phyloP scores from a whole-genome alignment of 2,113 vertebrate species.

The Oceanites oceanicus region DNA sequence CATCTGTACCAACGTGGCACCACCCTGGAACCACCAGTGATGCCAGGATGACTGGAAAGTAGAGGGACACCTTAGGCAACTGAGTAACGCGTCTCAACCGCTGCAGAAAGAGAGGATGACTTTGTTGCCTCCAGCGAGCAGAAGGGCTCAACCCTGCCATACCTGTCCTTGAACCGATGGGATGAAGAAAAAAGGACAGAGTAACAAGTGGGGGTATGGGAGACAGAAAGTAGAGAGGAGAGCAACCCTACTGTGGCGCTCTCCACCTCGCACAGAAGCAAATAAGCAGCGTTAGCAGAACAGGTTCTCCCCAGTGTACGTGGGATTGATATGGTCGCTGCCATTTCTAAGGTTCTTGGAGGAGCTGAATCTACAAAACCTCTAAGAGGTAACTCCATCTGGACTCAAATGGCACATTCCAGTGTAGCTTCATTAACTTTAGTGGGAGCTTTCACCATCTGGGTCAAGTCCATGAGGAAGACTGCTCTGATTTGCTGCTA shows the following conservation, averaged over 20 bases:
- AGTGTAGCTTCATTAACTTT: neutral
- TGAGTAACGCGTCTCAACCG: neutral
- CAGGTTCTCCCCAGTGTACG: neutral
- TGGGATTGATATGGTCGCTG: fast-evolving
- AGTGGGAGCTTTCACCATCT: neutral
- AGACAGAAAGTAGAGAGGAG: too few species aligned
- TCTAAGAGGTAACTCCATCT: neutral
- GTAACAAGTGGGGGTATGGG: fast-evolving
- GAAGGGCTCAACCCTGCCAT: neutral
- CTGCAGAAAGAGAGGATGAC: neutral
- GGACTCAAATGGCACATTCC: neutral
- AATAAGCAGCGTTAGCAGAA: neutral
- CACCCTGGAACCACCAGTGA: neutral
- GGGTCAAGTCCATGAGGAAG: neutral
- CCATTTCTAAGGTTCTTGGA: neutral
- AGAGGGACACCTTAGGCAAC: neutral
- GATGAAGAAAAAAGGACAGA: neutral
- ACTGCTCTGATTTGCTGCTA: neutral
- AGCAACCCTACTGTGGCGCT: neutral
- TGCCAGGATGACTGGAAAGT: neutral
- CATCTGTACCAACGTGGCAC: neutral
- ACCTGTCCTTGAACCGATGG: neutral
- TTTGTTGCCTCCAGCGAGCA: neutral
- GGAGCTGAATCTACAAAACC: neutral
- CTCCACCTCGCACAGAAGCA: neutral